A percentile compares a stretch with the other conserved stretches of the same genome.
phyloP scores from a whole-genome alignment of 1,140 invertebrate genomes.

The Achatina immaculata region DNA sequence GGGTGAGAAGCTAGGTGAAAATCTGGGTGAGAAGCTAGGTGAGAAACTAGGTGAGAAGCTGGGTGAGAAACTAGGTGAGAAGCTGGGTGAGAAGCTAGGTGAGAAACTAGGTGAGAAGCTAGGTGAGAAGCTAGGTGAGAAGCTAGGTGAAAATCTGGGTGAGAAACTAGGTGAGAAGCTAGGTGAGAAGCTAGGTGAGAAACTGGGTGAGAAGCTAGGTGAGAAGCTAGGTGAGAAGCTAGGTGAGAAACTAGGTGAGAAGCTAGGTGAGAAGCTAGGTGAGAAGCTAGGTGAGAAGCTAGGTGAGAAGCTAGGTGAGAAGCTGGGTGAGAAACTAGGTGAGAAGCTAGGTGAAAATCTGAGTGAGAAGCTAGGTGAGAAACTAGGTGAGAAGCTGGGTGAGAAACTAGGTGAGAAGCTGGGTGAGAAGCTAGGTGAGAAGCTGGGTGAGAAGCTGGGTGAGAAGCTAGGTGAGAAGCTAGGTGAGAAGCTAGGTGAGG shows the following conservation, averaged over 20 bases:
- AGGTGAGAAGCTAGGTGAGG: not conserved
- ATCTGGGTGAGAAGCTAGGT: not conserved
- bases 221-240: too few relatives aligned
- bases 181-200: too few relatives aligned
- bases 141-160: not conserved
- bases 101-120: not conserved
- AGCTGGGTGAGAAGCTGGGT: not conserved
- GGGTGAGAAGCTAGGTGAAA: not conserved
- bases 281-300: too few relatives aligned
- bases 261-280: too few relatives aligned
- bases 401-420: not conserved
- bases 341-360: not conserved
- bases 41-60: not conserved
- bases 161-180: not conserved
- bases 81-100: not conserved
- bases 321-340: not conserved
- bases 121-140: not conserved
- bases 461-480: not conserved
- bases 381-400: not conserved
- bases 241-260: too few relatives aligned
- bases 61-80: not conserved
- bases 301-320: too few relatives aligned
- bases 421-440: not conserved
- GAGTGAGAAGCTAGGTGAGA: not conserved
- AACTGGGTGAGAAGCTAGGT: too few relatives aligned